Percentiles rank a stretch among this genome's conserved stretches.
Evolutionary conservation across 2,113 vertebrate species (phyloP).

Genomic region (Epinephelus cyanopodus): DNA sequence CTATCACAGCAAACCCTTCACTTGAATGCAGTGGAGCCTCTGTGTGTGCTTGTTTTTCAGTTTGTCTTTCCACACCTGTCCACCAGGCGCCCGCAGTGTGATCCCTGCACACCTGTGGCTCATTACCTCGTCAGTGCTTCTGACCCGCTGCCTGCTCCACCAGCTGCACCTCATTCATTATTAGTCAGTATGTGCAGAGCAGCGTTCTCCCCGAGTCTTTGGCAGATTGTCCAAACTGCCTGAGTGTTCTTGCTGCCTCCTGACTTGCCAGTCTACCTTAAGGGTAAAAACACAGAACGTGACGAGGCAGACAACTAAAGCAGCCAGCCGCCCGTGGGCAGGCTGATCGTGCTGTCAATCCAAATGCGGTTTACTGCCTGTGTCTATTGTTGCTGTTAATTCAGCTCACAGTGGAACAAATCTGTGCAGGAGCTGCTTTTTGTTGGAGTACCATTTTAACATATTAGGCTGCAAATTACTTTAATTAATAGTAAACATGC

Average conservation of each 20-base stretch:
- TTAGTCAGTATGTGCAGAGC: not conserved
- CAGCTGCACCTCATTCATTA: constrained; percentile 23
- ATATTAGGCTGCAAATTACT: not conserved
- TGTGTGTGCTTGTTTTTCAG: not conserved
- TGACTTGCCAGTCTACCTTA: not conserved
- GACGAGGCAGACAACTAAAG: not conserved
- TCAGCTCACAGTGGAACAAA: not conserved
- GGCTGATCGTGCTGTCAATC: not conserved
- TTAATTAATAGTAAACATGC: not conserved
- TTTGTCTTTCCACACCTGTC: constrained; percentile 21
- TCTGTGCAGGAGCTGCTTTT: not conserved
- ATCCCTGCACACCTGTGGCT: constrained; percentile 22
- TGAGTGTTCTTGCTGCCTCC: not conserved
- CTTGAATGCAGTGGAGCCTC: not conserved
- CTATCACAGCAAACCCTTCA: not conserved
- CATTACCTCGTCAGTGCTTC: constrained; percentile 13
- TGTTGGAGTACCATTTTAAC: not conserved
- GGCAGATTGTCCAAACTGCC: not conserved
- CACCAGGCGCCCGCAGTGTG: not conserved
- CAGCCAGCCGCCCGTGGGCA: not conserved
- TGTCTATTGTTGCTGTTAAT: not conserved
- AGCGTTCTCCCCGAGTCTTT: not conserved
- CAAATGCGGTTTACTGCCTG: not conserved
- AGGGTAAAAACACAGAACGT: not conserved
- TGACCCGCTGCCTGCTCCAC: constrained; percentile 5